Evolutionary conservation across 2,113 vertebrate genomes (phyloP), one percentile per base, ranked within the genome.

Genomic region (Eleginops maclovinus): DNA sequence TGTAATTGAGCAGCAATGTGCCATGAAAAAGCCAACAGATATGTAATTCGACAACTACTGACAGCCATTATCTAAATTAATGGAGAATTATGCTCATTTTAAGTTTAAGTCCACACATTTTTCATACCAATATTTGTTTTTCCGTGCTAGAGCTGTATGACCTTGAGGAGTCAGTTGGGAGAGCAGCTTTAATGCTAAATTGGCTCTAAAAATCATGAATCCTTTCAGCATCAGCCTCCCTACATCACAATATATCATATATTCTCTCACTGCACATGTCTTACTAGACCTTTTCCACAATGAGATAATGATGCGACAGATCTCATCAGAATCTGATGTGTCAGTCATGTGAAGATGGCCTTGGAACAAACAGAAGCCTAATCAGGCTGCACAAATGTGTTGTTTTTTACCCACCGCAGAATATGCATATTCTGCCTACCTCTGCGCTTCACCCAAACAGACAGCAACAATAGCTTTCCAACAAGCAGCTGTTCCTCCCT

Each of bases 131-230:
- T 63, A 61, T 66, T 71, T 65, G 12, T 72, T 50, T 77, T 79
- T 65, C 41, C 16, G 60, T 36, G 13, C 63, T 17, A 3, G n/a
- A 77, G 74, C 70, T 43, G 63, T 9, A 2, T 74, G 86, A 88
- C 90, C 80, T 82, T 91, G 79, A 85, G 43, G 41, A 72, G 70
- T 68, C 15, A 0, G n/a, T 16, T 46, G 50, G 61, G 53, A 60
- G 51, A 76, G 55, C 36, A 60, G 59, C 61, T 58, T 69, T 46
- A 63, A 82, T 69, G 60, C 60, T 67, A 59, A 64, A 73, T 22
- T 46, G 51, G 26, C 54, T 81, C 4, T 14, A 44, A 76, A 80
- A 76, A 72, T 36, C 67, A 44, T 62, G 43, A 76, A 15, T 31
- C 40, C 50, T 69, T 56, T 31, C 50, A 64, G 63, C 44, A 43